Evolutionary conservation across 2,113 vertebrate species (phyloP).

Genomic region (Ageneiosus marmoratus): DNA sequence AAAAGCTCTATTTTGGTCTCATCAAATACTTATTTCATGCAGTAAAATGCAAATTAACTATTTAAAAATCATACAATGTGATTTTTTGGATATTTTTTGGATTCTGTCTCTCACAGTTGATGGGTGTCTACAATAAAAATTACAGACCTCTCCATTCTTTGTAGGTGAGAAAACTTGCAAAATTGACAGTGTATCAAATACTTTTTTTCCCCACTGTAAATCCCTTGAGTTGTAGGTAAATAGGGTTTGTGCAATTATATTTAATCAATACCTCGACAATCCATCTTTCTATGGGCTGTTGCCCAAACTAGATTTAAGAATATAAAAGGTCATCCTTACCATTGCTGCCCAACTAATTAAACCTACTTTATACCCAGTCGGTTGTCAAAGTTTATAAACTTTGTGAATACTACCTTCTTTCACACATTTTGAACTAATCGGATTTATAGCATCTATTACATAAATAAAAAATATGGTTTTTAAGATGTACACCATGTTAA

Average conservation of each 20-base stretch:
- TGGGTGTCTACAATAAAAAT: too few relatives aligned
- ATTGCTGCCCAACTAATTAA: not conserved
- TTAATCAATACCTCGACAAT: not conserved
- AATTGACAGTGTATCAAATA: too few relatives aligned
- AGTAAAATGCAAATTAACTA: too few relatives aligned
- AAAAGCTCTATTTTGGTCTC: too few relatives aligned
- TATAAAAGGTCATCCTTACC: not conserved
- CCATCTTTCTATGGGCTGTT: not conserved
- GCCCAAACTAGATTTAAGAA: not conserved
- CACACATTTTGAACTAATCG: not conserved
- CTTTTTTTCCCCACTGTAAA: too few relatives aligned
- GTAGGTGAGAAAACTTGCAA: too few relatives aligned
- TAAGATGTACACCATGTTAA: not conserved
- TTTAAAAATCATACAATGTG: too few relatives aligned
- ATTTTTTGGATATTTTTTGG: too few relatives aligned
- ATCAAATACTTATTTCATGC: too few relatives aligned
- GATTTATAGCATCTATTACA: not conserved
- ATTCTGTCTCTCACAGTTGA: too few relatives aligned
- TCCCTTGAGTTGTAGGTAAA: too few relatives aligned
- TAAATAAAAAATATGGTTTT: not conserved
- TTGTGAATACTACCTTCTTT: not conserved
- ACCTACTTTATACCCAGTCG: not conserved
- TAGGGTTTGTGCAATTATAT: not conserved
- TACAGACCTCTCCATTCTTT: too few relatives aligned
- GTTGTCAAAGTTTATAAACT: not conserved